A percentile compares a stretch with the other conserved stretches of the same genome.
phyloP scores from a whole-genome alignment of 53 echinoderm and acorn worm species.

The Temnopleurus reevesii region DNA sequence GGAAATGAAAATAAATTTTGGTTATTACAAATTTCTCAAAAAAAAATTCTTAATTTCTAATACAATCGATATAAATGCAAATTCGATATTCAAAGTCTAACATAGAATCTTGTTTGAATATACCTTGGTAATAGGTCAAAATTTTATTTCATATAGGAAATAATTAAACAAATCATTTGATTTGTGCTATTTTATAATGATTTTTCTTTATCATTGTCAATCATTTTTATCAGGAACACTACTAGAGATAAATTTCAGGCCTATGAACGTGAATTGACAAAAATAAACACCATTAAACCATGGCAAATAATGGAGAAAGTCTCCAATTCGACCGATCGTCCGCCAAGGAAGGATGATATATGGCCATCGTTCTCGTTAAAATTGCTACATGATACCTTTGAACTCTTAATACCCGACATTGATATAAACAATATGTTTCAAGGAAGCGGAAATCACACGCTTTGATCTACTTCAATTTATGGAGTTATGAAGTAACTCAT shows the following conservation, averaged over 20 bases:
- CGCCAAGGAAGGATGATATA: background rate
- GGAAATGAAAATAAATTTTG: background rate
- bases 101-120: background rate
- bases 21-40: background rate
- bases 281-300: background rate
- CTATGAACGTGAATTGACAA: background rate
- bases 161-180: background rate
- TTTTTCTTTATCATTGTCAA: background rate
- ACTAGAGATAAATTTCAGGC: background rate
- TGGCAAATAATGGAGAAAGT: too few species aligned
- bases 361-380: slow-evolving; percentile 2
- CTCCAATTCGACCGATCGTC: too few species aligned
- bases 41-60: background rate
- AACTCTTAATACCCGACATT: slow-evolving; percentile 3
- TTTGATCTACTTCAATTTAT: background rate
- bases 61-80: background rate
- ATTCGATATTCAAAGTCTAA: too few species aligned
- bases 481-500: background rate
- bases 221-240: slow-evolving; percentile 6
- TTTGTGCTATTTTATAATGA: background rate
- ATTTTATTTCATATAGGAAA: background rate
- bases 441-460: background rate
- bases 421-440: slow-evolving; percentile 13
- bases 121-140: background rate
- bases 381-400: background rate